Evolutionary conservation across 1,140 invertebrate genomes (phyloP).

Genomic region (Globodera rostochiensis): DNA sequence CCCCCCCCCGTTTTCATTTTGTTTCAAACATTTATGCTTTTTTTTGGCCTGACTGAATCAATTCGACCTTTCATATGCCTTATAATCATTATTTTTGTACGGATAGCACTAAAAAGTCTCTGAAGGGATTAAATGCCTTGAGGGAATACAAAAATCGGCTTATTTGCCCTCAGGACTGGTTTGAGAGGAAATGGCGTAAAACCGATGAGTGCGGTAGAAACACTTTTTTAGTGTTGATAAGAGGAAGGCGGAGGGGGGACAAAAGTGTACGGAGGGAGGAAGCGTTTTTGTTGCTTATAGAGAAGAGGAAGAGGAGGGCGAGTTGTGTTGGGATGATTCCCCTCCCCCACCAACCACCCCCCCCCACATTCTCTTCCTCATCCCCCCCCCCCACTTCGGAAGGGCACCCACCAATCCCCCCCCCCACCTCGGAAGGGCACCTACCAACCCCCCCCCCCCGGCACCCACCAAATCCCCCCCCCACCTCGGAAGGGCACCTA

Average conservation of each 20-base stretch:
- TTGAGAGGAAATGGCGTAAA: background rate
- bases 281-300: background rate
- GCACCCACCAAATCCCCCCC: no score
- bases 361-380: no score
- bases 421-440: no score
- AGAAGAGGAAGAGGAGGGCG: no score
- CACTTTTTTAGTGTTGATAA: background rate
- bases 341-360: no score
- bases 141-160: background rate
- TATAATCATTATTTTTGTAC: background rate
- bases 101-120: background rate
- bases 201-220: background rate
- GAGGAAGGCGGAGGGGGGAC: background rate
- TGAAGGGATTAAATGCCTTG: background rate
- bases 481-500: no score
- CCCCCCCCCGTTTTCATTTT: background rate
- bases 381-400: no score
- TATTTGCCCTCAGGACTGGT: background rate
- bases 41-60: no score
- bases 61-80: no score
- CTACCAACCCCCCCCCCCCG: no score
- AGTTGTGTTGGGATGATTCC: no score
- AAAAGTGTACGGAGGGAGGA: background rate
- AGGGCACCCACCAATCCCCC: no score
- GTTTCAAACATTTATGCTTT: background rate